These are phyloP conservation scores for Lampropteryx suffumata DNA, from an alignment of 2,888 invertebrate genomes.

Conservation along the genomic window DNA sequence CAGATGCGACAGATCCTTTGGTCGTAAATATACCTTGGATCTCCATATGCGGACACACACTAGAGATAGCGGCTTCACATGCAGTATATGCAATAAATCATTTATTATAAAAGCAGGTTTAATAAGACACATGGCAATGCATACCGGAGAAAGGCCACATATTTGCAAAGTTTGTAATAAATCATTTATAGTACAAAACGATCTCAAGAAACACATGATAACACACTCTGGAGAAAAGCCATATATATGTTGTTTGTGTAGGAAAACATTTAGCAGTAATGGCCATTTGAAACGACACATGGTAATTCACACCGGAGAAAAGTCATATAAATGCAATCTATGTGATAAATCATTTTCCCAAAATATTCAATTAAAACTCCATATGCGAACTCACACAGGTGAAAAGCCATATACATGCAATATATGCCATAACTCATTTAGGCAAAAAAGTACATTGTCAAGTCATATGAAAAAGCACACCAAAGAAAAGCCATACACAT, in stretches of 20 bases:
- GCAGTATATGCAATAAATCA: slow-evolving; percentile 14
- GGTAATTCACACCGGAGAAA: slow-evolving; percentile 12
- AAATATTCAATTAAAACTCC: slow-evolving; percentile 10
- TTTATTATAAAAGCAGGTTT: slow-evolving; percentile 11
- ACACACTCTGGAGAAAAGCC: slow-evolving; percentile 25
- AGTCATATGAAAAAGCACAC: slow-evolving; percentile 18
- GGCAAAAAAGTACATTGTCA: slow-evolving; percentile 4
- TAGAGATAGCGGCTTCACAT: slow-evolving; percentile 11
- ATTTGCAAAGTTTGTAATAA: slow-evolving; percentile 23
- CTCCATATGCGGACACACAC: slow-evolving; percentile 12
- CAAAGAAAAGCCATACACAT: slow-evolving; percentile 14
- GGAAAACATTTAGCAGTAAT: slow-evolving; percentile 17
- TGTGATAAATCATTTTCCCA: slow-evolving; percentile 16
- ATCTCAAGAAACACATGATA: slow-evolving; percentile 21
- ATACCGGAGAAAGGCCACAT: slow-evolving; percentile 22
- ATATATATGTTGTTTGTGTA: slow-evolving; percentile 21
- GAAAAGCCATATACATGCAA: slow-evolving; percentile 18
- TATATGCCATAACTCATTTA: slow-evolving; percentile 11
- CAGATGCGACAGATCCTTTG: slow-evolving; percentile 9
- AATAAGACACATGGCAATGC: slow-evolving; percentile 13
- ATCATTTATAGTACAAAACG: slow-evolving; percentile 15
- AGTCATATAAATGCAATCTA: slow-evolving; percentile 7
- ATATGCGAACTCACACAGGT: slow-evolving; percentile 16
- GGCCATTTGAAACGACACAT: slow-evolving; percentile 11
- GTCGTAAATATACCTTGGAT: slow-evolving; percentile 13